These are phyloP conservation scores for Donacobius atricapilla DNA, from an alignment of 2,113 vertebrate genomes.

Conservation along the genomic window DNA sequence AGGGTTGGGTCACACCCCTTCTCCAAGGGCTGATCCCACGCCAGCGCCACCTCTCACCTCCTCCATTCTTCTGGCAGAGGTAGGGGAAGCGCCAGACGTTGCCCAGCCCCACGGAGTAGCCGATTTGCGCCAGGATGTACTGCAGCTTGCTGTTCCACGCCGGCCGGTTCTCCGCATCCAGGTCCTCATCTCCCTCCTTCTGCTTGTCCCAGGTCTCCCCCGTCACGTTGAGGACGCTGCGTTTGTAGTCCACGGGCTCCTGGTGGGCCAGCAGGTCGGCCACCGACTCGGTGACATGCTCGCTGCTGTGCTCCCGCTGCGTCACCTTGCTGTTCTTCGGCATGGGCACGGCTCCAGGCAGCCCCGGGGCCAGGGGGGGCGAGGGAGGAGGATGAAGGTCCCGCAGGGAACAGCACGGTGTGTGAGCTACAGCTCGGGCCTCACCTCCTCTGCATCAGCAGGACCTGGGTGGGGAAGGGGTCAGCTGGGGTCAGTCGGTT, in stretches of 20 bases:
- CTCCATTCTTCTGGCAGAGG: conserved; percentile 98
- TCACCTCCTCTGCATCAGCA: conserved; percentile 67
- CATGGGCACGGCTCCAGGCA: conserved; percentile 66
- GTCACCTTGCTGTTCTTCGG: conserved; percentile 98
- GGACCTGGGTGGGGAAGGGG: conserved; percentile 7
- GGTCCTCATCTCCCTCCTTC: conserved; percentile 81
- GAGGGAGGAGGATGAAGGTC: fast-evolving
- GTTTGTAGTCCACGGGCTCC: conserved; percentile 95
- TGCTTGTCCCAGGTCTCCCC: conserved; percentile 78
- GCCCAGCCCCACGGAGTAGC: conserved; percentile 95
- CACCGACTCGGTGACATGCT: conserved; percentile 97
- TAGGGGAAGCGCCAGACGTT: conserved; percentile 99
- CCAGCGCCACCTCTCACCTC: conserved; percentile 80
- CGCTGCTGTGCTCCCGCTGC: conserved; percentile 91
- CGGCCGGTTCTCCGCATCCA: conserved; percentile 85
- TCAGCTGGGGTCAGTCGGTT: neutral
- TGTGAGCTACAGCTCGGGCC: neutral
- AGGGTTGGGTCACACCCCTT: fast-evolving
- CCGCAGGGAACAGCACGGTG: fast-evolving
- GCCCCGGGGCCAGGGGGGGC: neutral
- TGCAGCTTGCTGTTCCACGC: conserved; percentile 98
- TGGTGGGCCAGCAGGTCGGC: conserved; percentile 94
- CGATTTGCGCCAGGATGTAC: conserved; percentile 97
- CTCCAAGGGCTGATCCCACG: neutral
- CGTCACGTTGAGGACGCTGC: conserved; percentile 87